These are phyloP conservation scores for Genyomyrus donnyi DNA, from an alignment of 2,113 vertebrate genomes.

Conservation along the genomic window DNA sequence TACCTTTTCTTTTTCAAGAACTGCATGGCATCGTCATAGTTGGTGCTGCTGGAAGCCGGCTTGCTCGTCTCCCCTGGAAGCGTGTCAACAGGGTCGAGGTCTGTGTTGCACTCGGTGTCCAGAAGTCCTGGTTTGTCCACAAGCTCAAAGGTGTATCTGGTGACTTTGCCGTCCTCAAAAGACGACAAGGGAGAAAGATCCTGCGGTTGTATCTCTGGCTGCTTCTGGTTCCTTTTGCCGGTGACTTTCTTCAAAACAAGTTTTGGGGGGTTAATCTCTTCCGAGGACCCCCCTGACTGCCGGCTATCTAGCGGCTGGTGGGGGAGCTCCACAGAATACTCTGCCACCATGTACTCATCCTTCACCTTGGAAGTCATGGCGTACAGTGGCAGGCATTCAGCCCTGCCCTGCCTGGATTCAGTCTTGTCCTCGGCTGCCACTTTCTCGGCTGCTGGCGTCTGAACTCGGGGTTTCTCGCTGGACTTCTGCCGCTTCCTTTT, in stretches of 20 bases:
- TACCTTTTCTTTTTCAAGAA: slow-evolving; percentile 98
- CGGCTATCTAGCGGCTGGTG: slow-evolving; percentile 62
- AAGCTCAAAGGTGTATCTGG: slow-evolving; percentile 88
- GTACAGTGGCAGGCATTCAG: slow-evolving; percentile 79
- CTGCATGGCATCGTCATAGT: slow-evolving; percentile 98
- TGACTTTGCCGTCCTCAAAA: slow-evolving; percentile 86
- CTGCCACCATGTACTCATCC: slow-evolving; percentile 87
- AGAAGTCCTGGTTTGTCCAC: slow-evolving; percentile 87
- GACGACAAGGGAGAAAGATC: slow-evolving; percentile 76
- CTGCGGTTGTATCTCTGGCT: slow-evolving; percentile 59
- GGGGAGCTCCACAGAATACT: slow-evolving; percentile 84
- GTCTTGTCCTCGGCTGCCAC: slow-evolving; percentile 61
- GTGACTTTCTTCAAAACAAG: slow-evolving; percentile 88
- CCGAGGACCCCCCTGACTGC: slow-evolving; percentile 65
- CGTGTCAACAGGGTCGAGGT: slow-evolving; percentile 80
- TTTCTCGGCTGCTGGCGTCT: slow-evolving; percentile 31
- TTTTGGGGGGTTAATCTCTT: slow-evolving; percentile 80
- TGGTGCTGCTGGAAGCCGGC: slow-evolving; percentile 84
- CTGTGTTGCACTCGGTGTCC: slow-evolving; percentile 76
- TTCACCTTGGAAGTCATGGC: slow-evolving; percentile 86
- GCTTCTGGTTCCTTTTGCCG: slow-evolving; percentile 78
- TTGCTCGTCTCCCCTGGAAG: slow-evolving; percentile 83
- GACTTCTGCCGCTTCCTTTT: slow-evolving; percentile 92
- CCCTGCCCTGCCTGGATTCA: slow-evolving; percentile 74
- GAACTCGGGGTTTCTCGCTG: slow-evolving; percentile 41